phyloP scores from a whole-genome alignment of 1,140 invertebrate species.

The Tetragonula clypearis region DNA sequence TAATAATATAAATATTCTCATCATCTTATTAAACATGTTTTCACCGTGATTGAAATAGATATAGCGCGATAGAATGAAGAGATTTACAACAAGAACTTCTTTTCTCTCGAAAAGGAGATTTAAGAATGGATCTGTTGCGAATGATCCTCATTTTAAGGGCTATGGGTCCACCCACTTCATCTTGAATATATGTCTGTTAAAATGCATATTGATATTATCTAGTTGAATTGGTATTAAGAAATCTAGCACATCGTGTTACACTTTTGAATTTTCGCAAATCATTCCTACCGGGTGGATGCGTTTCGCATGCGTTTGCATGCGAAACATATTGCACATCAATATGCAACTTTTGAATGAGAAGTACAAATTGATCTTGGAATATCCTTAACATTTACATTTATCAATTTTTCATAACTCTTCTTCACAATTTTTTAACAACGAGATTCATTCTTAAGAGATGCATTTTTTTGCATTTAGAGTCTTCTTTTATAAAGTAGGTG shows the following conservation, averaged over 20 bases:
- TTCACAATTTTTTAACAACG: not conserved
- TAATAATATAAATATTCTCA: slow-evolving; percentile 7
- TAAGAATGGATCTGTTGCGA: not conserved
- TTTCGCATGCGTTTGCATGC: not conserved
- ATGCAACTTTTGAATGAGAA: not conserved
- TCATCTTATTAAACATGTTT: not conserved
- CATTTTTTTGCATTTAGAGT: not conserved
- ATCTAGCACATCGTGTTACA: not conserved
- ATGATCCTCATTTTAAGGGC: not conserved
- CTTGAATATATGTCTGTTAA: slow-evolving; percentile 9
- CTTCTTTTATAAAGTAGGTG: not conserved
- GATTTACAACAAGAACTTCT: not conserved
- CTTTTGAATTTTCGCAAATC: slow-evolving; percentile 4
- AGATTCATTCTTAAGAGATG: no score
- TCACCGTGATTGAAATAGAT: not conserved
- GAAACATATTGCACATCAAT: not conserved
- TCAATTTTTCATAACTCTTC: not conserved
- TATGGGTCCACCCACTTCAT: not conserved
- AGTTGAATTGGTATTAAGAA: not conserved
- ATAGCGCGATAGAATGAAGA: not conserved
- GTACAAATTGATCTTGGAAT: not conserved
- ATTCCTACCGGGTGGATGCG: not conserved
- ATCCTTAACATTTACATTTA: not conserved
- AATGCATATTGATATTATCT: slow-evolving; percentile 26
- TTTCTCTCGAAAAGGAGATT: not conserved